Evolutionary conservation across 2,888 invertebrate genomes (phyloP).

Genomic region (Notodonta dromedarius): DNA sequence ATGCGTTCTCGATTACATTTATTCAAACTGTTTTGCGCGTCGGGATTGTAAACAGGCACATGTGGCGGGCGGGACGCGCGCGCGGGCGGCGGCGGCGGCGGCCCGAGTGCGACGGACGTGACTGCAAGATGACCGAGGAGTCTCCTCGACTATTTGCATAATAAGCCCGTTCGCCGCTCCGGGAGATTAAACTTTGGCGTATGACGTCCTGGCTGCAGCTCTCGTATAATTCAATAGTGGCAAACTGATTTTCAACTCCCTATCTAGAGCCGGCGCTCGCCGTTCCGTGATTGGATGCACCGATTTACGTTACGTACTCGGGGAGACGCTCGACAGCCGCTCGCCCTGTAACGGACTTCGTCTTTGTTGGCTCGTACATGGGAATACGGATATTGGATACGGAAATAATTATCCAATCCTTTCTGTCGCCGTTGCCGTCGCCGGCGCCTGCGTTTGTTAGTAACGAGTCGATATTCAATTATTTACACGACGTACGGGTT

Average conservation of each 20-base stretch:
- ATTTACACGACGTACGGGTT: constrained; percentile 58
- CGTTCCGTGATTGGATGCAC: constrained; percentile 67
- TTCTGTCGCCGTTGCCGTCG: constrained; percentile 44
- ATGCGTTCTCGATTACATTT: constrained; percentile 28
- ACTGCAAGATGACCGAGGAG: constrained; percentile 70
- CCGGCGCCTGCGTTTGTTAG: constrained; percentile 30
- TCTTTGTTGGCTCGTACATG: constrained; percentile 53
- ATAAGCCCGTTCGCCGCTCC: constrained; percentile 77
- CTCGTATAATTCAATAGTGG: constrained; percentile 82
- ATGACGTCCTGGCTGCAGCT: constrained; percentile 77
- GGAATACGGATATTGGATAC: constrained; percentile 58
- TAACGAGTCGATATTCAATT: constrained; percentile 53
- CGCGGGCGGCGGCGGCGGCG: constrained; percentile 14
- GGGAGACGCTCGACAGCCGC: constrained; percentile 55
- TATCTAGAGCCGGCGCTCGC: constrained; percentile 49
- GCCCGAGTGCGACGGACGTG: constrained; percentile 60
- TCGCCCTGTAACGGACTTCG: constrained; percentile 54
- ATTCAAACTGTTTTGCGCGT: constrained; percentile 21
- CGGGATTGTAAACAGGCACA: constrained; percentile 27
- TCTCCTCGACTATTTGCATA: constrained; percentile 76
- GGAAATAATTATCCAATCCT: constrained; percentile 66
- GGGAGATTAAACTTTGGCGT: constrained; percentile 81
- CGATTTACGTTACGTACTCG: constrained; percentile 58
- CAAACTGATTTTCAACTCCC: constrained; percentile 77
- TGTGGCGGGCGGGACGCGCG: constrained; percentile 22